Evolutionary conservation across 2,888 invertebrate genomes (phyloP).

Genomic region (Ophonus ardosiacus): DNA sequence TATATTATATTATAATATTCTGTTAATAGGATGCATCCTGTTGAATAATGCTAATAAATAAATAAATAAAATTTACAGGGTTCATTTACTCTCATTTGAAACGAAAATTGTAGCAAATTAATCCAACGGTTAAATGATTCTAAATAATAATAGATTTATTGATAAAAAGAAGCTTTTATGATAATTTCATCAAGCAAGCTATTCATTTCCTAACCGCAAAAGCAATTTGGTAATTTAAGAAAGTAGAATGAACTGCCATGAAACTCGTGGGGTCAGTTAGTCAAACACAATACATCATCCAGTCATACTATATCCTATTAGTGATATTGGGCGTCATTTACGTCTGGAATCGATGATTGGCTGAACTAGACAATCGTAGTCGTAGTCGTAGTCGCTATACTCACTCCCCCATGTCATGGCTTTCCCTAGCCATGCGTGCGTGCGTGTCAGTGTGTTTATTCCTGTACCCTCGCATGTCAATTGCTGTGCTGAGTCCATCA

Average conservation of each 20-base stretch:
- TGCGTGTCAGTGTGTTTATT: slow-evolving; percentile 41
- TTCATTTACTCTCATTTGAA: too few relatives aligned
- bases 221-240: background rate
- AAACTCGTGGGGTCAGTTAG: slow-evolving; percentile 70
- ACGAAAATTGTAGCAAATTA: too few relatives aligned
- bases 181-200: background rate
- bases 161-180: background rate
- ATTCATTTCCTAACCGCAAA: background rate
- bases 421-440: background rate
- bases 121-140: too few relatives aligned
- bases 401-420: slow-evolving; percentile 66
- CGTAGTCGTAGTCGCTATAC: slow-evolving; percentile 38
- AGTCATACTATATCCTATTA: slow-evolving; percentile 73
- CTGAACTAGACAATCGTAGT: slow-evolving; percentile 69
- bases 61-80: too few relatives aligned
- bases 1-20: too few relatives aligned
- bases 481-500: slow-evolving; percentile 54
- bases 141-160: too few relatives aligned
- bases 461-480: slow-evolving; percentile 41
- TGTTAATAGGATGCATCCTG: too few relatives aligned
- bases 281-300: slow-evolving; percentile 73
- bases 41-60: too few relatives aligned
- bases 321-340: slow-evolving; percentile 72
- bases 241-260: background rate
- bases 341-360: slow-evolving; percentile 71